These are phyloP conservation scores for Physocephala rufipes DNA, from an alignment of 2,888 invertebrate genomes.

Conservation along the genomic window DNA sequence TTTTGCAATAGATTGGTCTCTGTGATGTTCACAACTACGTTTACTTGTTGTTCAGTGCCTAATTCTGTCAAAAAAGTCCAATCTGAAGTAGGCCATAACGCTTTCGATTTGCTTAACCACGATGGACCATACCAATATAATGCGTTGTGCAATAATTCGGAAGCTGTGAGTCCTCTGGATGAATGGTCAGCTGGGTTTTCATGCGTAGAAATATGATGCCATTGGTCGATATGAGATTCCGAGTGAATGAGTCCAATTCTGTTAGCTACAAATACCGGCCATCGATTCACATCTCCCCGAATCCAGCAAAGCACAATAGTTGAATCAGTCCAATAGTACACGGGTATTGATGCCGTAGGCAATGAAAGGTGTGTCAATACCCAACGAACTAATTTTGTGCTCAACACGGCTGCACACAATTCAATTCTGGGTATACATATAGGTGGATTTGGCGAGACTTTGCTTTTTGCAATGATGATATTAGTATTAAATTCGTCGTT, in stretches of 20 bases:
- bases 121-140: slow-evolving; percentile 6
- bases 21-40: background rate
- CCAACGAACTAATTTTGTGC: slow-evolving; percentile 24
- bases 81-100: slow-evolving; percentile 1
- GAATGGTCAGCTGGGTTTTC: slow-evolving; percentile 9
- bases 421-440: slow-evolving; percentile 33
- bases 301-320: slow-evolving; percentile 29
- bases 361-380: slow-evolving; percentile 22
- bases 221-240: background rate
- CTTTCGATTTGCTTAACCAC: slow-evolving; percentile 6
- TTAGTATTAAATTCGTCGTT: slow-evolving; percentile 29
- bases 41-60: background rate
- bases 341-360: background rate
- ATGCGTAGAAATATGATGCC: background rate
- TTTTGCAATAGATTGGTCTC: background rate
- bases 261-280: slow-evolving; percentile 25
- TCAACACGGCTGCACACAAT: slow-evolving; percentile 34
- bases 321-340: slow-evolving; percentile 35
- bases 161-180: background rate
- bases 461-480: slow-evolving; percentile 19
- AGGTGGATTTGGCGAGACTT: slow-evolving; percentile 12
- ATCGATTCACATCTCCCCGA: slow-evolving; percentile 20
- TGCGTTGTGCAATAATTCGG: background rate
- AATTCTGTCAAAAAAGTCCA: background rate
- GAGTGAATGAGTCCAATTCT: slow-evolving; percentile 8